These are phyloP conservation scores for Lasioglossum oenotherae DNA, from an alignment of 2,888 invertebrate genomes.

Conservation along the genomic window DNA sequence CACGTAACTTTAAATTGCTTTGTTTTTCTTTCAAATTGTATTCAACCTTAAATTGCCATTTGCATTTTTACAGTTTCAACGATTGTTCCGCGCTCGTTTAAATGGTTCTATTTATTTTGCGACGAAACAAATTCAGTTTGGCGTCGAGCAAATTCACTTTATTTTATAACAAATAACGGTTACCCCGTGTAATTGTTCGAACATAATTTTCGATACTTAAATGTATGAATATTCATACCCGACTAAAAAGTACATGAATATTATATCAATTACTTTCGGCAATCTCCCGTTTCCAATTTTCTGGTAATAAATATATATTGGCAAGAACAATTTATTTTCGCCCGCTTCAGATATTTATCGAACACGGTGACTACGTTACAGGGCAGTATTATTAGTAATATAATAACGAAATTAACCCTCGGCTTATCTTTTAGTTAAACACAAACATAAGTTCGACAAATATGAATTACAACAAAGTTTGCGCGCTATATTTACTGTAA, in stretches of 20 bases:
- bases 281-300: neutral
- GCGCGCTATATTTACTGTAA: too few species aligned
- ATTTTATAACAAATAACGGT: neutral
- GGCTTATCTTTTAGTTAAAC: too few species aligned
- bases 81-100: neutral
- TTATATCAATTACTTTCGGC: neutral
- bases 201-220: neutral
- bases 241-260: neutral
- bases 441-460: too few species aligned
- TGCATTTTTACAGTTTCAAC: neutral
- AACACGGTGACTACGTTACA: neutral
- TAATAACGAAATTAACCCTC: too few species aligned
- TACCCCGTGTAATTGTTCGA: neutral
- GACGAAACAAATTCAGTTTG: neutral
- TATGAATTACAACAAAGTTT: too few species aligned
- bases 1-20: neutral
- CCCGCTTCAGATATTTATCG: neutral
- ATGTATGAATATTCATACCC: neutral
- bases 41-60: neutral
- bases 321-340: neutral
- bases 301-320: neutral
- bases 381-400: too few species aligned
- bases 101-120: neutral
- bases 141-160: neutral
- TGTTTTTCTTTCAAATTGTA: constrained; percentile 2